These are phyloP conservation scores for Lepus townsendii DNA, from an alignment of 2,797 vertebrate species.

Conservation along the genomic window DNA sequence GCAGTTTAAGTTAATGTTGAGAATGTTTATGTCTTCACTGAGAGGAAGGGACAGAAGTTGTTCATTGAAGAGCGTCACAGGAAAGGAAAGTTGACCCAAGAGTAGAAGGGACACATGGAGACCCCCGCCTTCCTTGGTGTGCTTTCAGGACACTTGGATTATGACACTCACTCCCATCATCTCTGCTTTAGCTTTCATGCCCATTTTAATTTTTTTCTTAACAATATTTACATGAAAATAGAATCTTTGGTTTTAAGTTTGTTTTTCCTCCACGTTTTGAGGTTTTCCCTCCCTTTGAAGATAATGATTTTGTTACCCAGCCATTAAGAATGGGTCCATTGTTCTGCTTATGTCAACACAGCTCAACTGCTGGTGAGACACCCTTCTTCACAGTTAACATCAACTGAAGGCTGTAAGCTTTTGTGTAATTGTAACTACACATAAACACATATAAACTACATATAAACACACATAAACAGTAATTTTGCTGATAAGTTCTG, in stretches of 20 bases:
- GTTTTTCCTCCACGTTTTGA: conserved; percentile 3
- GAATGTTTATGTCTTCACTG: background rate
- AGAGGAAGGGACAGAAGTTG: background rate
- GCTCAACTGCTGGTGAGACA: conserved; percentile 23
- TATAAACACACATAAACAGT: background rate
- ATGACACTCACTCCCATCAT: too few relatives aligned
- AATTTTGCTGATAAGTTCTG: background rate
- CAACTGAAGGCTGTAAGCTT: background rate
- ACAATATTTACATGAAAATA: conserved; percentile 11
- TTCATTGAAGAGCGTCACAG: background rate
- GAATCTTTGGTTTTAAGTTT: background rate
- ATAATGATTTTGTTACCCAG: background rate
- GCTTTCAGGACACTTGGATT: background rate
- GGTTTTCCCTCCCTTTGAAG: background rate
- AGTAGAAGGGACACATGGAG: background rate
- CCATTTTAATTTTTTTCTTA: background rate
- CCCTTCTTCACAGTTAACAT: background rate
- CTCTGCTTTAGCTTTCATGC: background rate
- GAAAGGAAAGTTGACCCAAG: background rate
- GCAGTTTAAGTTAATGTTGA: background rate
- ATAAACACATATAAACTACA: background rate
- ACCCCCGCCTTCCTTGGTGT: background rate
- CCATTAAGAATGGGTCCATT: background rate
- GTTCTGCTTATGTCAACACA: background rate
- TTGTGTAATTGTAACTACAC: conserved; percentile 19